phyloP scores from a whole-genome alignment of 2,888 invertebrate species.

The Anoplius nigerrimus region DNA sequence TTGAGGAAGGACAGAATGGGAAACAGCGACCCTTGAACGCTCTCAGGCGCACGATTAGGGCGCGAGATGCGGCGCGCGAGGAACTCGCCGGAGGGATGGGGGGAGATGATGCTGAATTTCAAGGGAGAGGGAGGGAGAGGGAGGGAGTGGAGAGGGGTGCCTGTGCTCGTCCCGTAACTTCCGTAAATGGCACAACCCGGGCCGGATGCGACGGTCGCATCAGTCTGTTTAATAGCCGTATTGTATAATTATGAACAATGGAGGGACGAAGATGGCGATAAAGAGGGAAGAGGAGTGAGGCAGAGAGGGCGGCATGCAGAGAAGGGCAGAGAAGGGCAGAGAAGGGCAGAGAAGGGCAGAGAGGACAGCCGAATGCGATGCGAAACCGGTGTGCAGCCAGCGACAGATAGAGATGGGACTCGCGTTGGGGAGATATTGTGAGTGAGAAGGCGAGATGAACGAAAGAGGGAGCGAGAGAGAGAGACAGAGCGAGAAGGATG shows the following conservation, averaged over 20 bases:
- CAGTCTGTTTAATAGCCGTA: conserved; percentile 75
- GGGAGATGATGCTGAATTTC: conserved; percentile 29
- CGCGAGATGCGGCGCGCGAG: too few relatives aligned
- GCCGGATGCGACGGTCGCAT: conserved; percentile 73
- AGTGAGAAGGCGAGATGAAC: conserved; percentile 21
- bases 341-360: conserved; percentile 55
- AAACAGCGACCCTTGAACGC: conserved; percentile 47
- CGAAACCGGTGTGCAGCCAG: conserved; percentile 55
- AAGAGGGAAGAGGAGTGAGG: conserved; percentile 19
- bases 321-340: conserved; percentile 29
- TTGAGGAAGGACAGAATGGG: conserved; percentile 23
- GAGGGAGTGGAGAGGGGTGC: conserved; percentile 35
- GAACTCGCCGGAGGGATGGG: conserved; percentile 47
- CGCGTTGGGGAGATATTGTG: conserved; percentile 23
- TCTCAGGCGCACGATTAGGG: too few relatives aligned
- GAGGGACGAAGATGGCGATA: conserved; percentile 49
- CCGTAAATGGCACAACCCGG: conserved; percentile 67
- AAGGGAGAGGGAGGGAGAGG: conserved; percentile 22
- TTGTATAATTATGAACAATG: conserved; percentile 75
- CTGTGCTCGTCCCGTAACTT: conserved; percentile 62
- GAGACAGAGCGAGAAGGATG: conserved; percentile 39
- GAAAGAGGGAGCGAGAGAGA: conserved; percentile 15
- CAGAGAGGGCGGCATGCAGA: conserved; percentile 2
- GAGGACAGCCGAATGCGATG: conserved; percentile 56
- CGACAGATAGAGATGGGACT: conserved; percentile 31